These are phyloP conservation scores for Nomada hirtipes DNA, from an alignment of 2,888 invertebrate genomes.

Conservation along the genomic window DNA sequence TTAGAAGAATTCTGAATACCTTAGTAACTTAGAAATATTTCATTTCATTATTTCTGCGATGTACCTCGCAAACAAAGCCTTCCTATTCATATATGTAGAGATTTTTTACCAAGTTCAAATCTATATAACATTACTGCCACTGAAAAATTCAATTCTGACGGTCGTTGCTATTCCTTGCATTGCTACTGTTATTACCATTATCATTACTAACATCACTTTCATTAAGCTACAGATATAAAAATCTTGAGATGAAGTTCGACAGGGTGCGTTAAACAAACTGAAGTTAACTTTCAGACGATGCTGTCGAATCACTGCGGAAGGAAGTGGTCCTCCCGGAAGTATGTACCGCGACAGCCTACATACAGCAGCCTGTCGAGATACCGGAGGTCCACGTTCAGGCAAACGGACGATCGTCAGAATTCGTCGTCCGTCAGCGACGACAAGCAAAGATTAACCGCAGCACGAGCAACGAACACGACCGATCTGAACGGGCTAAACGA, in stretches of 20 bases:
- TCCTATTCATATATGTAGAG: too few species aligned
- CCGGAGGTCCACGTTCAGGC: constrained; percentile 69
- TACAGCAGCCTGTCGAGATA: constrained; percentile 80
- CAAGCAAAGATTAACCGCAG: constrained; percentile 52
- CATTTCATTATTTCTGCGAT: too few species aligned
- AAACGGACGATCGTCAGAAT: constrained; percentile 69
- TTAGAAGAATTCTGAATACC: too few species aligned
- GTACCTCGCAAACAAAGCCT: too few species aligned
- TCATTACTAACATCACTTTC: background rate
- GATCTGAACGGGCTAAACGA: constrained; percentile 40
- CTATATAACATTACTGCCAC: too few species aligned
- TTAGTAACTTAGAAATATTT: too few species aligned
- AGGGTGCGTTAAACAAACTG: constrained; percentile 23
- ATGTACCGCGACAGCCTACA: constrained; percentile 73
- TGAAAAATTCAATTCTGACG: too few species aligned
- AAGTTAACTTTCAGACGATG: constrained; percentile 81
- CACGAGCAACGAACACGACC: constrained; percentile 15
- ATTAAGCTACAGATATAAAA: background rate
- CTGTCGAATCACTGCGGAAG: constrained; percentile 83
- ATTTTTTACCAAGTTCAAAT: too few species aligned
- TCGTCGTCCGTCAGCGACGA: constrained; percentile 78
- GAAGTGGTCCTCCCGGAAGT: constrained; percentile 68
- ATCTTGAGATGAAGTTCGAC: background rate
- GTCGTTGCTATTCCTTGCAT: too few species aligned
- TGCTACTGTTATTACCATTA: background rate